Evolutionary conservation across 2,797 vertebrate species (phyloP).

Genomic region (Eleutherodactylus coqui): DNA sequence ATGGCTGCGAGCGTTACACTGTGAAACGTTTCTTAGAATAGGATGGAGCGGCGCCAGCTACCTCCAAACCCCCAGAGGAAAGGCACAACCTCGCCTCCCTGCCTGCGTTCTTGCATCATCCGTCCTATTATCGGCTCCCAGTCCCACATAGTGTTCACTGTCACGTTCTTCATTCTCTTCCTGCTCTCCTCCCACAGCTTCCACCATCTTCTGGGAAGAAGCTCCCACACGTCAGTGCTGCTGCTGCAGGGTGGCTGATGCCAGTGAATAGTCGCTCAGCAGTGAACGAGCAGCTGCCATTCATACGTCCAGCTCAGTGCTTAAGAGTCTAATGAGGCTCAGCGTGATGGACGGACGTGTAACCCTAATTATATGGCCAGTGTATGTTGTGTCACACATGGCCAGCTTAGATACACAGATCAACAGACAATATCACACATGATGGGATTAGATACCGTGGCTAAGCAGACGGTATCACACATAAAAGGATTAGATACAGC

Average conservation of each 20-base stretch:
- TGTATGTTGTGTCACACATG: too few species aligned
- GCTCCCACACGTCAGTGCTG: not conserved
- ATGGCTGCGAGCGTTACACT: not conserved
- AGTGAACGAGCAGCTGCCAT: not conserved
- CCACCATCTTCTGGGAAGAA: conserved; percentile 19
- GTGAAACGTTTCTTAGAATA: not conserved
- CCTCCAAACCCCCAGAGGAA: not conserved
- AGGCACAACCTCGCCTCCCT: not conserved
- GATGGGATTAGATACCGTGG: too few species aligned
- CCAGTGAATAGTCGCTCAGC: conserved; percentile 11
- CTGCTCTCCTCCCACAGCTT: conserved; percentile 27
- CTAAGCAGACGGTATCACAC: too few species aligned
- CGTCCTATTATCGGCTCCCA: not conserved
- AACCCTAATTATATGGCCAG: too few species aligned
- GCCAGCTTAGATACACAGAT: too few species aligned
- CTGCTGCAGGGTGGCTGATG: not conserved
- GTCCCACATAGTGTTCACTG: not conserved
- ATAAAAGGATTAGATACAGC: too few species aligned
- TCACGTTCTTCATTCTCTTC: not conserved
- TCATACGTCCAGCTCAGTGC: too few species aligned
- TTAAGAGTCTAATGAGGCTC: too few species aligned
- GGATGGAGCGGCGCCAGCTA: not conserved
- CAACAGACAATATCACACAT: too few species aligned
- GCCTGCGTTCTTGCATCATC: not conserved
- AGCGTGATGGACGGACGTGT: too few species aligned